These are phyloP conservation scores for Cryptoblepharus egeriae DNA, from an alignment of 2,797 vertebrate species.

Conservation along the genomic window DNA sequence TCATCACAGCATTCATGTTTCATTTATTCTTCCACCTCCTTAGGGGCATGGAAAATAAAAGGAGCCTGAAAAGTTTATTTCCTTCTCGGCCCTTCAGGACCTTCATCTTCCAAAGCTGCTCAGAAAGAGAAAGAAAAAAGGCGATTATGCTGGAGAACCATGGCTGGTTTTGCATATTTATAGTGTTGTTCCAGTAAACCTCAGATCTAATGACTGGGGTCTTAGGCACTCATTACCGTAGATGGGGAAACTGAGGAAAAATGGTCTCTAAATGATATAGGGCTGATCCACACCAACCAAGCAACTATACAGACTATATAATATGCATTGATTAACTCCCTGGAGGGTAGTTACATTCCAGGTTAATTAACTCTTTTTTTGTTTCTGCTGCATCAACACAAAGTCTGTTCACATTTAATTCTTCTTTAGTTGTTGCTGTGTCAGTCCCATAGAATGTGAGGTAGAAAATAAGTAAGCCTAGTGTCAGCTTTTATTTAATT, in stretches of 20 bases:
- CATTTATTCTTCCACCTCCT: constrained; percentile 91
- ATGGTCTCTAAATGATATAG: constrained; percentile 6
- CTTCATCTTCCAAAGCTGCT: constrained; percentile 73
- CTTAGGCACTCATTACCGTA: constrained; percentile 13
- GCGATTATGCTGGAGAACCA: not conserved
- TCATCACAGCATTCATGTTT: constrained; percentile 84
- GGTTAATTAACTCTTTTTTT: not conserved
- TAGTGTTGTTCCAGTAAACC: not conserved
- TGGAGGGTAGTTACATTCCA: not conserved
- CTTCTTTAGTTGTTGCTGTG: not conserved
- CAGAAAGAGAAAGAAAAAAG: constrained; percentile 4
- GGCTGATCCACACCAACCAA: not conserved
- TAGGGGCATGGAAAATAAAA: constrained; percentile 81
- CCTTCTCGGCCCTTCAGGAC: constrained; percentile 81
- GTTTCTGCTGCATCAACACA: not conserved
- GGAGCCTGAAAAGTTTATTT: constrained; percentile 83
- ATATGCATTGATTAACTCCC: not conserved
- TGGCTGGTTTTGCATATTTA: constrained; percentile 1
- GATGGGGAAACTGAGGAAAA: constrained; percentile 48
- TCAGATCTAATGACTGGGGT: constrained; percentile 21
- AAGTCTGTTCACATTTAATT: constrained; percentile 1
- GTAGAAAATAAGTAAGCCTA: not conserved
- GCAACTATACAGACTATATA: not conserved
- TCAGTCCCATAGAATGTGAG: not conserved
- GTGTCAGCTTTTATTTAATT: not conserved